Evolutionary conservation across 2,888 invertebrate genomes (phyloP).

Genomic region (Habroteleia sp.): DNA sequence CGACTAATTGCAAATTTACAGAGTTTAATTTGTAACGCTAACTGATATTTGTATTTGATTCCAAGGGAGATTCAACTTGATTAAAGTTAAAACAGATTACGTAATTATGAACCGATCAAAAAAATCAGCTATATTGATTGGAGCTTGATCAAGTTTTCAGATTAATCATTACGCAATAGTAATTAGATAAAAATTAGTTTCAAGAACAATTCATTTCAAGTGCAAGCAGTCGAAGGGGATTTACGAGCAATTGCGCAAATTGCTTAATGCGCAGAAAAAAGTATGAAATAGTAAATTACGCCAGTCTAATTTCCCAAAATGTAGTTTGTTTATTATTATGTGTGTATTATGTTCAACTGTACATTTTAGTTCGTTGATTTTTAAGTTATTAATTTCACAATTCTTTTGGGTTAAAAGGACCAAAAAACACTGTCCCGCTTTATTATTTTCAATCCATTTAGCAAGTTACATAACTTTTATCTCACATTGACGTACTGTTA

Average conservation of each 20-base stretch:
- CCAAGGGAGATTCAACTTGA: slow-evolving; percentile 37
- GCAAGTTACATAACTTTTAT: too few species aligned
- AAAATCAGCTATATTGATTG: slow-evolving; percentile 42
- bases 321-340: too few species aligned
- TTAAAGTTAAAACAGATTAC: slow-evolving; percentile 44
- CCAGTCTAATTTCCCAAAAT: too few species aligned
- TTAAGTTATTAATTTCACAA: too few species aligned
- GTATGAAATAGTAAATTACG: too few species aligned
- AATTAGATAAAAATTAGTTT: slow-evolving; percentile 37
- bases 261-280: too few species aligned
- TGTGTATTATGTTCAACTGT: too few species aligned
- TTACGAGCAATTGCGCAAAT: slow-evolving; percentile 20
- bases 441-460: too few species aligned
- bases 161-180: slow-evolving; percentile 36
- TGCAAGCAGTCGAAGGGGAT: slow-evolving; percentile 5
- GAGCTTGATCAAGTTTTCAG: slow-evolving; percentile 45
- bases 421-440: too few species aligned
- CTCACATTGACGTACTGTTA: too few species aligned
- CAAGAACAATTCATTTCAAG: slow-evolving; percentile 20
- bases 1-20: slow-evolving; percentile 11
- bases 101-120: slow-evolving; percentile 51
- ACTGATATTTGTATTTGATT: slow-evolving; percentile 48
- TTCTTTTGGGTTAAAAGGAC: too few species aligned
- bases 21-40: slow-evolving; percentile 21
- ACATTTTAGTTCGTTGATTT: too few species aligned